Conservation (phyloP, 2,888 invertebrate genomes). For the Limnephilus auricula region DNA sequence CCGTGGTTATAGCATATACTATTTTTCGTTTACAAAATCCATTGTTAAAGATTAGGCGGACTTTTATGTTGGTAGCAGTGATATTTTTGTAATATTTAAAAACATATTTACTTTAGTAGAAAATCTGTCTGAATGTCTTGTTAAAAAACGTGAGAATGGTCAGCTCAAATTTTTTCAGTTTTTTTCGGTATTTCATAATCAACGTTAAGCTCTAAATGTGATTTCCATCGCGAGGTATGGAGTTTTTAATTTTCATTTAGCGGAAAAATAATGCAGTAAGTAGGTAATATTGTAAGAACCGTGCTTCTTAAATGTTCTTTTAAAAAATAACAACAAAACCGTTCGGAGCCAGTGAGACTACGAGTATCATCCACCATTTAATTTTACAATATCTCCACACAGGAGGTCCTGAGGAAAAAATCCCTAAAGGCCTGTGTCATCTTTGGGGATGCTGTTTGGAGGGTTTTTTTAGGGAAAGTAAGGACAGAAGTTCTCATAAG, state of each 20-base stretch:
- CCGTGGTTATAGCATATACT: background rate
- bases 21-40: conserved; percentile 6
- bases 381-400: too few species aligned
- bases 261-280: background rate
- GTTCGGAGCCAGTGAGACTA: too few species aligned
- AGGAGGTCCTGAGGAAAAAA: too few species aligned
- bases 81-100: background rate
- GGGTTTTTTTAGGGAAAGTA: too few species aligned
- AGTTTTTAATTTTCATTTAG: background rate
- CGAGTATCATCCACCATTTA: too few species aligned
- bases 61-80: background rate
- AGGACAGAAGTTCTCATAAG: too few species aligned
- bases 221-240: background rate
- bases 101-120: background rate
- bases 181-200: background rate
- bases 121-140: background rate
- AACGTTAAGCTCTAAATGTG: background rate
- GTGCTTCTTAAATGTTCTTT: background rate
- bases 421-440: too few species aligned
- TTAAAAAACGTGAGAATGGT: background rate
- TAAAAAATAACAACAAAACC: too few species aligned
- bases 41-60: background rate
- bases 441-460: too few species aligned
- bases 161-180: background rate
- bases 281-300: background rate